These are phyloP conservation scores for Galbula dea DNA, from an alignment of 2,113 vertebrate species.

Conservation along the genomic window DNA sequence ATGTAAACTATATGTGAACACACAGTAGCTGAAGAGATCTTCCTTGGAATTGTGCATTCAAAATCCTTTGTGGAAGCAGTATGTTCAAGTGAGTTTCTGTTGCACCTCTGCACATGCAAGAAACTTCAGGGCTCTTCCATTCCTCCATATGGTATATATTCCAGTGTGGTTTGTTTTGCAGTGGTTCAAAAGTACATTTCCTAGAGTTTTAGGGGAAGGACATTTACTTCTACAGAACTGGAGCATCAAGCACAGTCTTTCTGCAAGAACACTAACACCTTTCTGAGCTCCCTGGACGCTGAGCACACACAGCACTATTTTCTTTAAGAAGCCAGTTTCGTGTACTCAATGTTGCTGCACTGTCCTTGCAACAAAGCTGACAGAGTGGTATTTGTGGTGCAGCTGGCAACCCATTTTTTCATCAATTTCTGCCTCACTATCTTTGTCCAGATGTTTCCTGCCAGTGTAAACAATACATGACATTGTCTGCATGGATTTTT, in stretches of 20 bases:
- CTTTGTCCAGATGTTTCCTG: not conserved
- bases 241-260: not conserved
- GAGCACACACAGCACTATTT: not conserved
- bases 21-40: not conserved
- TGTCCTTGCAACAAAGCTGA: not conserved
- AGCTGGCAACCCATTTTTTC: not conserved
- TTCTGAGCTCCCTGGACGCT: not conserved
- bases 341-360: not conserved
- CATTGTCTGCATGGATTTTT: not conserved
- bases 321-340: not conserved
- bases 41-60: not conserved
- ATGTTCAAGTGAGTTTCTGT: not conserved
- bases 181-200: rapidly evolving
- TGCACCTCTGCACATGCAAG: not conserved
- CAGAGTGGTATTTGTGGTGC: not conserved
- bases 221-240: not conserved
- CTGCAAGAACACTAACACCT: not conserved
- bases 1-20: not conserved
- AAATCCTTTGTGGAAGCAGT: not conserved
- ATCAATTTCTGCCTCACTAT: not conserved
- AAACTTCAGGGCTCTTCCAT: not conserved
- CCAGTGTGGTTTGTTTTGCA: not conserved
- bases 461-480: not conserved
- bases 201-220: not conserved
- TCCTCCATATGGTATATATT: not conserved